Evolutionary conservation across 1,140 invertebrate species (phyloP), one percentile per base, ranked within the genome.

Genomic region (Nephotettix cincticeps): DNA sequence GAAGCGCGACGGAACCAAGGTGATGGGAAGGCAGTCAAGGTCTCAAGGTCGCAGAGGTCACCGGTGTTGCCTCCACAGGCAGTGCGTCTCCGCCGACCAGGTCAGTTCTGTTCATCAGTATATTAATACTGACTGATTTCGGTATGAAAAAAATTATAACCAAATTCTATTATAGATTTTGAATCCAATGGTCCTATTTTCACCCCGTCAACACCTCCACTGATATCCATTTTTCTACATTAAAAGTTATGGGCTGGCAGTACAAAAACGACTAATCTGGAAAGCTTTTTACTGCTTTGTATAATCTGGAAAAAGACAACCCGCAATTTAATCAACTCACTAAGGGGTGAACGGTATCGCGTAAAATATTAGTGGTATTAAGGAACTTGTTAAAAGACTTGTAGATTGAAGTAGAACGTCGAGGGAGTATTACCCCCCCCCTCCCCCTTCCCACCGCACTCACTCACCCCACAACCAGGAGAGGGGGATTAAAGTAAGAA

Each of bases 291-390:
- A 4, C 21, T n/a, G n/a, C n/a, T n/a, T n/a, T n/a, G n/a, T n/a
- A n/a, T n/a, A n/a, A n/a, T n/a, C n/a, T n/a, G 21, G 19, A 21
- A 51, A 51, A n/a, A 21, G 21, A 51, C 47, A 51, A n/a, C n/a
- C n/a, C n/a, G n/a, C 47, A 51, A 51, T 51, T n/a, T 51, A 51
- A 51, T 51, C 47, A 51, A 51, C 14, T 51, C 21, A 51, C 14
- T 4, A 21, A 51, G 47, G 47, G 47, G 14, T 51, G 47, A 51
- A 21, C 19, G 47, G 47, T 51, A 51, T 51, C 47, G 47, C 47
- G 47, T 51, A 51, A 51, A 51, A 51, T 51, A 51, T 51, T 51
- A 51, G 47, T 51, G 47, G 47, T 21, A 51, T 51, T 51, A 51
- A 51, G 47, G 47, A 51, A 51, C 47, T 51, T 51, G 47, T 51